Evolutionary conservation across 1,140 invertebrate genomes (phyloP).

Genomic region (Drosophila subpulchrella): DNA sequence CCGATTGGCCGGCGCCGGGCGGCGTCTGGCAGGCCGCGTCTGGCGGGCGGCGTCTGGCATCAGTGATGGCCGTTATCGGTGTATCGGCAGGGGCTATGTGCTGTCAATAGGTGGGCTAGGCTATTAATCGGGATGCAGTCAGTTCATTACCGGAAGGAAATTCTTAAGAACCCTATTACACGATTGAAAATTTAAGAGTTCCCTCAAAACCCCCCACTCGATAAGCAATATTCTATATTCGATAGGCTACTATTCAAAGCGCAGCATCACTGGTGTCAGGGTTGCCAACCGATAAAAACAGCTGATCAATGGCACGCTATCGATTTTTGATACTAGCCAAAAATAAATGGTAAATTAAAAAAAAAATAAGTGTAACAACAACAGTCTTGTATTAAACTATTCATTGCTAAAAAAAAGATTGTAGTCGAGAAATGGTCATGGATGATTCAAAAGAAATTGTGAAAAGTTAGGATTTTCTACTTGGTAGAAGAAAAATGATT

Average conservation of each 20-base stretch:
- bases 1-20: slow-evolving; percentile 55
- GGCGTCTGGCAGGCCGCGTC: slow-evolving; percentile 68
- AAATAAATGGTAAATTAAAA: no score
- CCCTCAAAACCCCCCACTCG: neutral
- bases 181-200: neutral
- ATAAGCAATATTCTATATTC: neutral
- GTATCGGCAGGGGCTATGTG: neutral
- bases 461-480: no score
- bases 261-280: neutral
- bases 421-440: no score
- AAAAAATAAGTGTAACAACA: no score
- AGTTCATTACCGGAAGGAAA: neutral
- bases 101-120: neutral
- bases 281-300: neutral
- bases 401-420: no score
- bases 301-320: neutral
- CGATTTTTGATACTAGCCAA: neutral
- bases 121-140: neutral
- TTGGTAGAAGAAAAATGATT: no score
- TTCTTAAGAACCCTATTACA: neutral
- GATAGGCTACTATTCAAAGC: neutral
- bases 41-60: slow-evolving; percentile 69
- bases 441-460: no score
- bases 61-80: slow-evolving; percentile 22
- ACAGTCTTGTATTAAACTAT: no score